These are phyloP conservation scores for Hydropsyche betteni DNA, from an alignment of 2,888 invertebrate species.

Conservation along the genomic window DNA sequence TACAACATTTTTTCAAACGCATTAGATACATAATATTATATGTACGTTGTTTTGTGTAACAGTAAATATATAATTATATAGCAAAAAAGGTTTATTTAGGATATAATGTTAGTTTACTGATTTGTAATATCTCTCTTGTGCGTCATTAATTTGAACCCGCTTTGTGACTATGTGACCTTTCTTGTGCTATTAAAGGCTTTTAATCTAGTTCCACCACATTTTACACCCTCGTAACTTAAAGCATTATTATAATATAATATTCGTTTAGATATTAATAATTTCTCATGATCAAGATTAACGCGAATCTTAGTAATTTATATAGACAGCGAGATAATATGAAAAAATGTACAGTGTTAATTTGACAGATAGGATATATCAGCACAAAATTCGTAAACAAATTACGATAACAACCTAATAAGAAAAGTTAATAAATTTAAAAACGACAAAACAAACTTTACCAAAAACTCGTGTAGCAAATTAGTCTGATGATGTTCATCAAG, in stretches of 20 bases:
- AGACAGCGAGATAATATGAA: no score
- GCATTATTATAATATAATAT: conserved; percentile 23
- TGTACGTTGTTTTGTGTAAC: background rate
- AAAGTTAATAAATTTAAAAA: no score
- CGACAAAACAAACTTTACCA: background rate
- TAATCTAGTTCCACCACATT: conserved; percentile 24
- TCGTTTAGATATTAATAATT: conserved; percentile 24
- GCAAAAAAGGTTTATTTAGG: no score
- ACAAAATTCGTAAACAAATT: no score
- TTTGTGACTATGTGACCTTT: conserved; percentile 20
- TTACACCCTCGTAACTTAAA: conserved; percentile 24
- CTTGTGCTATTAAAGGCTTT: conserved; percentile 21
- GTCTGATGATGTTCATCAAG: background rate
- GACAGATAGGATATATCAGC: no score
- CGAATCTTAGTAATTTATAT: background rate
- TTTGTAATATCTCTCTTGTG: conserved; percentile 20
- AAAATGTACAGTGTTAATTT: no score
- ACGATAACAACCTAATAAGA: no score
- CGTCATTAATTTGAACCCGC: conserved; percentile 23
- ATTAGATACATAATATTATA: background rate
- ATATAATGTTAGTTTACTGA: background rate
- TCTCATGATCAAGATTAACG: conserved; percentile 1
- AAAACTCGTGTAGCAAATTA: background rate
- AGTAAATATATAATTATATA: background rate
- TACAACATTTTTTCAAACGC: conserved; percentile 3